A percentile compares a stretch with the other conserved stretches of the same genome.
phyloP scores from a whole-genome alignment of 2,797 vertebrate genomes.

The Prunella strophiata region DNA sequence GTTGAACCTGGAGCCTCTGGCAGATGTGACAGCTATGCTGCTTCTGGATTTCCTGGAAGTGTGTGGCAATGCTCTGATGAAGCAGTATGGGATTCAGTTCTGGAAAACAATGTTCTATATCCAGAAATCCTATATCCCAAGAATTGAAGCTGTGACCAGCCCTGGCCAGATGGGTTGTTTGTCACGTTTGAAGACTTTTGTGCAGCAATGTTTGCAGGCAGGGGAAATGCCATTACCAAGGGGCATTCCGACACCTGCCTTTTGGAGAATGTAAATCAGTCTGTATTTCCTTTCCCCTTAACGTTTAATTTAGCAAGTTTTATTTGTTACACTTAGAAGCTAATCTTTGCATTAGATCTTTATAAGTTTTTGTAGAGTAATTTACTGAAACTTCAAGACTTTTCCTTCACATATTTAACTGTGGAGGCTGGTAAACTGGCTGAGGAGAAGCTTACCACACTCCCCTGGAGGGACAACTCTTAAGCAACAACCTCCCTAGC shows the following conservation, averaged over 20 bases:
- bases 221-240: slow-evolving; percentile 85
- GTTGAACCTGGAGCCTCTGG: slow-evolving; percentile 93
- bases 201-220: slow-evolving; percentile 84
- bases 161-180: slow-evolving; percentile 89
- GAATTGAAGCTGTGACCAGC: slow-evolving; percentile 88
- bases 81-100: slow-evolving; percentile 88
- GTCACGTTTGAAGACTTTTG: slow-evolving; percentile 87
- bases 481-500: not conserved
- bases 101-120: slow-evolving; percentile 91
- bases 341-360: not conserved
- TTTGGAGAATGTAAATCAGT: slow-evolving; percentile 79
- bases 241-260: slow-evolving; percentile 82
- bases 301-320: not conserved
- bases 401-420: not conserved
- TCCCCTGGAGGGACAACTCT: not conserved
- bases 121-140: slow-evolving; percentile 87
- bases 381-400: not conserved
- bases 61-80: slow-evolving; percentile 90
- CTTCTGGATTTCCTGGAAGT: slow-evolving; percentile 97
- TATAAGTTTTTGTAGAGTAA: not conserved
- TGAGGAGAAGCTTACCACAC: not conserved
- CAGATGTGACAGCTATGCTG: slow-evolving; percentile 90
- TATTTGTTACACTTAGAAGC: not conserved
- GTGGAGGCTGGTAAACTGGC: not conserved
- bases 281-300: not conserved